Evolutionary conservation across 2,113 vertebrate genomes (phyloP).

Genomic region (Protobothrops flavoviridis): DNA sequence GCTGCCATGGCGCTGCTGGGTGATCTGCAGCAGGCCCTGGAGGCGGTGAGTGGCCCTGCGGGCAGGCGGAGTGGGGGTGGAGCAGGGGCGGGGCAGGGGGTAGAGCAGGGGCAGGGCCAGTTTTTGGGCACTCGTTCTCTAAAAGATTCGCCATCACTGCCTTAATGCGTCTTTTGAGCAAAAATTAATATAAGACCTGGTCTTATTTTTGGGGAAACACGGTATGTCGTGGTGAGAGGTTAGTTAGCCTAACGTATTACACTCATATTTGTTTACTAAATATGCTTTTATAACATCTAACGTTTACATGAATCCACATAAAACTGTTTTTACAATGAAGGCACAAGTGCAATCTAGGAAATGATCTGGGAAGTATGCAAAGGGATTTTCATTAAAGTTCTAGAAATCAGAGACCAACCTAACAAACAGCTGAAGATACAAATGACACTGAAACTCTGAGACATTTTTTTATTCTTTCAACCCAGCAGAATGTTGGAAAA

Average conservation of each 20-base stretch:
- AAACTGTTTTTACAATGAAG: conserved; percentile 46
- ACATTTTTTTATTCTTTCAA: background rate
- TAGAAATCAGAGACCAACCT: background rate
- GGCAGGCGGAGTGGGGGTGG: too few relatives aligned
- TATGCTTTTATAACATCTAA: conserved; percentile 59
- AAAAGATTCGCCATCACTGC: too few relatives aligned
- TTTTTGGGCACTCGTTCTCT: too few relatives aligned
- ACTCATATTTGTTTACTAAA: conserved; percentile 66
- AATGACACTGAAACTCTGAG: background rate
- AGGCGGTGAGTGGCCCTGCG: too few relatives aligned
- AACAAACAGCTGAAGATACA: background rate
- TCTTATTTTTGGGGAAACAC: too few relatives aligned
- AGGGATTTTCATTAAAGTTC: conserved; percentile 34
- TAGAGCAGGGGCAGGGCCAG: too few relatives aligned
- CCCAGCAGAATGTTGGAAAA: fast-evolving
- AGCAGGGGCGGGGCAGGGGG: too few relatives aligned
- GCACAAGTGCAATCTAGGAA: conserved; percentile 44
- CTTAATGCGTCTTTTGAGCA: too few relatives aligned
- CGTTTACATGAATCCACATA: conserved; percentile 43
- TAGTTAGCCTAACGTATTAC: conserved; percentile 49
- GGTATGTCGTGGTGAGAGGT: conserved; percentile 44
- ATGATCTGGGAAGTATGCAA: conserved; percentile 45
- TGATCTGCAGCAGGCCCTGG: too few relatives aligned
- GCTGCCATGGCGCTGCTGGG: too few relatives aligned
- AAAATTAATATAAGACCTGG: too few relatives aligned